These are phyloP conservation scores for Leptinotarsa defecta DNA, from an alignment of 1,140 invertebrate species.

Conservation along the genomic window DNA sequence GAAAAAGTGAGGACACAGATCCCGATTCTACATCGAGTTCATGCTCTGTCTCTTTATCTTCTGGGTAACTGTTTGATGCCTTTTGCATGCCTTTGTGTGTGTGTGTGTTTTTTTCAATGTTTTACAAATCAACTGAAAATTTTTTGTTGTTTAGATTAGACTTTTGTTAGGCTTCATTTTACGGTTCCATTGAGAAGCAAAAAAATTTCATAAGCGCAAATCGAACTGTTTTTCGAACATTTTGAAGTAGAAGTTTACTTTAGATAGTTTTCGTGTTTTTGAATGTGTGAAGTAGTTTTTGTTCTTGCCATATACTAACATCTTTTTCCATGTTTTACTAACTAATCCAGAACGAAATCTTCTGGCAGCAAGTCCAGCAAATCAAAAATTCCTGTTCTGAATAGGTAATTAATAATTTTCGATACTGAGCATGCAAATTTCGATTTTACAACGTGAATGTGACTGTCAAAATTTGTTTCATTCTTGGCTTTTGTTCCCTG, in stretches of 20 bases:
- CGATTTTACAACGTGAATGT: too few species aligned
- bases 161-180: too few species aligned
- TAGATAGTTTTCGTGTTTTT: too few species aligned
- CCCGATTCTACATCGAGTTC: conserved; percentile 55
- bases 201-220: too few species aligned
- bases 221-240: too few species aligned
- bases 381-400: conserved; percentile 17
- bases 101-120: not conserved
- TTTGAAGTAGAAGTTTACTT: too few species aligned
- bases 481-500: too few species aligned
- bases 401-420: conserved; percentile 9
- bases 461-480: too few species aligned
- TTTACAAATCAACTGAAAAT: not conserved
- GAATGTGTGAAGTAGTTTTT: too few species aligned
- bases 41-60: conserved; percentile 55
- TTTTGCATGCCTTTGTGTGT: conserved; percentile 27
- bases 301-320: conserved; percentile 13
- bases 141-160: too few species aligned
- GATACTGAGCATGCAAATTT: not conserved
- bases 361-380: conserved; percentile 14
- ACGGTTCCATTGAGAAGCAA: too few species aligned
- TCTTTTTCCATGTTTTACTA: conserved; percentile 23
- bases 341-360: conserved; percentile 20
- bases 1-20: conserved; percentile 51
- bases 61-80: conserved; percentile 51